These are phyloP conservation scores for Amazona vittata DNA, from an alignment of 2,113 vertebrate genomes.

Conservation along the genomic window DNA sequence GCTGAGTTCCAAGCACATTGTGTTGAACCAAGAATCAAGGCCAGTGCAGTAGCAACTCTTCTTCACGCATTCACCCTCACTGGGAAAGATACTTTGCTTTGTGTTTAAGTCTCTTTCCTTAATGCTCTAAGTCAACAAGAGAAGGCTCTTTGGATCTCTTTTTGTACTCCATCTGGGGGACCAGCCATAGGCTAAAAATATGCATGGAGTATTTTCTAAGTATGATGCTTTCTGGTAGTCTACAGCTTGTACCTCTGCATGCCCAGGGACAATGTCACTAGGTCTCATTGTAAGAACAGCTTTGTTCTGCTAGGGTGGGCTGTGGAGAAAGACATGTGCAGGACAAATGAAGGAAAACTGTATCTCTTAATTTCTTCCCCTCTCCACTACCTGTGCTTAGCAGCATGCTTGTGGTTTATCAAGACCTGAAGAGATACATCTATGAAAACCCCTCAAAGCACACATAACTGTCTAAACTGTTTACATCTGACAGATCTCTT, in stretches of 20 bases:
- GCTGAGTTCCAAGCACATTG: not conserved
- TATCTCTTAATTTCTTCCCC: not conserved
- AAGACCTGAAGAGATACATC: not conserved
- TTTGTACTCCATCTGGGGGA: not conserved
- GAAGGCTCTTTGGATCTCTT: not conserved
- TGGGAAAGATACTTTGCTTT: not conserved
- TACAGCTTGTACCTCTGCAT: not conserved
- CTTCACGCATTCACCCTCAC: accelerated
- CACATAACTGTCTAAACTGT: not conserved
- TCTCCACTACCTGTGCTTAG: not conserved
- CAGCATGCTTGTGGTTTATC: not conserved
- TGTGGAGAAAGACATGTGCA: not conserved
- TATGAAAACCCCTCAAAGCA: not conserved
- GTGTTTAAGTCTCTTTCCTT: not conserved
- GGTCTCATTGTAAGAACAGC: not conserved
- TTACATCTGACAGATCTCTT: not conserved
- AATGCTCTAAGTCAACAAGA: not conserved
- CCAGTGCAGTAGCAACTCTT: not conserved
- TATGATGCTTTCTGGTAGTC: not conserved
- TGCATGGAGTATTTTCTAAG: not conserved
- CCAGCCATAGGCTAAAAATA: not conserved
- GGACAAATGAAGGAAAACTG: not conserved
- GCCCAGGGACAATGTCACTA: not conserved
- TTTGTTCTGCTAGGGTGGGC: not conserved
- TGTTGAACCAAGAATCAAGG: not conserved